Conservation (phyloP, 1,140 invertebrate species). For the Aleiodes sp. region DNA sequence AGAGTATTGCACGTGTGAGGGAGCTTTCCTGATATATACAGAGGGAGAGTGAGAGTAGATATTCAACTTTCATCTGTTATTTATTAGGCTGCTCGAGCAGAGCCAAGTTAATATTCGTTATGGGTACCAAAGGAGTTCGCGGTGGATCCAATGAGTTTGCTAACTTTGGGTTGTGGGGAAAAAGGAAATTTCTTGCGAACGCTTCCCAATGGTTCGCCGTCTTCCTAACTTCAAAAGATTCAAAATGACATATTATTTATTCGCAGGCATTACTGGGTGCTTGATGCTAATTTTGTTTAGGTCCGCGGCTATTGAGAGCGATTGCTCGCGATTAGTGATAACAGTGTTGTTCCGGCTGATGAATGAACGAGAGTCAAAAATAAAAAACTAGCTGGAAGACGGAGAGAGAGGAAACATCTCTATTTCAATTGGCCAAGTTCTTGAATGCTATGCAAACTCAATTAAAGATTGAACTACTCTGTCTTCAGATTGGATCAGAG, state of each 20-base stretch:
- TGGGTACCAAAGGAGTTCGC: not conserved
- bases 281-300: not conserved
- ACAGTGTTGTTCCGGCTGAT: too few species aligned
- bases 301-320: not conserved
- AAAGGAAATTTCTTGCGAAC: not conserved
- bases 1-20: not conserved
- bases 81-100: slow-evolving; percentile 44
- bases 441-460: slow-evolving; percentile 39
- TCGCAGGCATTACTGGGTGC: slow-evolving; percentile 12
- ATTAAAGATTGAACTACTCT: slow-evolving; percentile 35
- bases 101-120: slow-evolving; percentile 51
- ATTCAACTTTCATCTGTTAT: slow-evolving; percentile 53
- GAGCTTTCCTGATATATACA: not conserved
- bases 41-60: slow-evolving; percentile 31
- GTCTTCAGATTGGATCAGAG: slow-evolving; percentile 23
- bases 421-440: slow-evolving; percentile 25
- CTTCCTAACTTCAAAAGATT: not conserved
- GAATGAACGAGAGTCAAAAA: too few species aligned
- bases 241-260: slow-evolving; percentile 40
- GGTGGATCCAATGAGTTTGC: slow-evolving; percentile 9
- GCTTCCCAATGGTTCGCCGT: not conserved
- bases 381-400: not conserved
- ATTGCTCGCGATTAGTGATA: too few species aligned
- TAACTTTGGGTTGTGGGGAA: not conserved
- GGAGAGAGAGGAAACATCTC: not conserved